Percentiles rank a stretch among this genome's conserved stretches.
These are phyloP conservation scores for Xestia rhomboidea DNA, from an alignment of 2,888 invertebrate genomes.

Conservation along the genomic window DNA sequence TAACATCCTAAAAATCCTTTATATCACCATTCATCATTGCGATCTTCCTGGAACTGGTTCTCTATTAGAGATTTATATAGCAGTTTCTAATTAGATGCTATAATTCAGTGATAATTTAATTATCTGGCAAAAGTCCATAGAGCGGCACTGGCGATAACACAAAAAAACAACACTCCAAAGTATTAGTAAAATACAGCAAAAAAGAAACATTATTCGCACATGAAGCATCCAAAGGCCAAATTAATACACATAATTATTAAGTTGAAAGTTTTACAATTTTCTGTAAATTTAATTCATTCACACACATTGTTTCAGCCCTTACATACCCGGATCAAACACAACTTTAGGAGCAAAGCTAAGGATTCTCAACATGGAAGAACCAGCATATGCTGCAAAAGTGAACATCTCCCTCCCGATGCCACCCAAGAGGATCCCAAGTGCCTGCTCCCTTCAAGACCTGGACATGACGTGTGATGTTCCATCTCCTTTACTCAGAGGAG, in stretches of 20 bases:
- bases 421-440: conserved; percentile 81
- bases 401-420: conserved; percentile 77
- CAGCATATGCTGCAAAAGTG: conserved; percentile 84
- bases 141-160: no score
- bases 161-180: no score
- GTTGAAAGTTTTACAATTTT: not conserved
- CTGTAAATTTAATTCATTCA: not conserved
- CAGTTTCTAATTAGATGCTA: not conserved
- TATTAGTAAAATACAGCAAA: no score
- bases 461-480: conserved; percentile 81
- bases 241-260: no score
- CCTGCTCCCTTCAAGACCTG: conserved; percentile 77
- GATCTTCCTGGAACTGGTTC: not conserved
- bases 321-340: conserved; percentile 80
- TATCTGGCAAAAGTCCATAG: not conserved
- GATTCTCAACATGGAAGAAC: conserved; percentile 81
- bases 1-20: not conserved
- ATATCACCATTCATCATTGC: not conserved
- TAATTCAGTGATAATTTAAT: not conserved
- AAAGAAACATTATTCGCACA: no score
- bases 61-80: no score
- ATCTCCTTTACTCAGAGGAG: conserved; percentile 78
- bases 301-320: conserved; percentile 71
- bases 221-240: no score
- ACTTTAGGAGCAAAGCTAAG: conserved; percentile 79